A percentile compares a stretch with the other conserved stretches of the same genome.
Evolutionary conservation across 2,888 invertebrate genomes (phyloP).

Genomic region (Melikaiella ostensackeni): DNA sequence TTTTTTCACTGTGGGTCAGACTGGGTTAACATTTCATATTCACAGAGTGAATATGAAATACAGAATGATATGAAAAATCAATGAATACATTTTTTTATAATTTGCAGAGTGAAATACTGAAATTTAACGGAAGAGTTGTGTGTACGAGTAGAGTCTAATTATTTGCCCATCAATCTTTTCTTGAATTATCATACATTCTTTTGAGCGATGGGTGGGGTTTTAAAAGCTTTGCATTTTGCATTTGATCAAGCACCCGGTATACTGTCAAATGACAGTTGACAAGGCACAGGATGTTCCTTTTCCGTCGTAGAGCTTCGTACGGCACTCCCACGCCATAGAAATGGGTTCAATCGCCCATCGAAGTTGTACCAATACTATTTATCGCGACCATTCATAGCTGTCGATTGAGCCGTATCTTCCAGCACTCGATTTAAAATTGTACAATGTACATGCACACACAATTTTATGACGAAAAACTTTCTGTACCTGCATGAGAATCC

Average conservation of each 20-base stretch:
- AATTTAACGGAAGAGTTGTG: not conserved
- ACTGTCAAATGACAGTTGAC: slow-evolving; percentile 69
- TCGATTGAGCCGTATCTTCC: slow-evolving; percentile 48
- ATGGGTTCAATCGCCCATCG: slow-evolving; percentile 64
- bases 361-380: slow-evolving; percentile 54
- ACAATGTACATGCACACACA: not conserved
- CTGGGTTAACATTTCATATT: too few relatives aligned
- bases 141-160: not conserved
- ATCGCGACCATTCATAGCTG: slow-evolving; percentile 55
- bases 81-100: too few relatives aligned
- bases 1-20: too few relatives aligned
- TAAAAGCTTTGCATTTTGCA: slow-evolving; percentile 23
- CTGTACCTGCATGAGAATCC: not conserved
- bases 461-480: slow-evolving; percentile 26
- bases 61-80: too few relatives aligned
- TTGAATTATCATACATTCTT: slow-evolving; percentile 12
- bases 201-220: slow-evolving; percentile 27
- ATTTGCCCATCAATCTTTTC: slow-evolving; percentile 11
- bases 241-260: slow-evolving; percentile 58
- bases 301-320: slow-evolving; percentile 64
- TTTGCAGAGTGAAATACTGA: too few relatives aligned
- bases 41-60: too few relatives aligned
- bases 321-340: slow-evolving; percentile 66
- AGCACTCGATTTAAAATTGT: slow-evolving; percentile 19
- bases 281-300: slow-evolving; percentile 69